A percentile compares a stretch with the other conserved stretches of the same genome.
Conservation (phyloP, 2,113 vertebrate species). For the Stigmatopora nigra region DNA sequence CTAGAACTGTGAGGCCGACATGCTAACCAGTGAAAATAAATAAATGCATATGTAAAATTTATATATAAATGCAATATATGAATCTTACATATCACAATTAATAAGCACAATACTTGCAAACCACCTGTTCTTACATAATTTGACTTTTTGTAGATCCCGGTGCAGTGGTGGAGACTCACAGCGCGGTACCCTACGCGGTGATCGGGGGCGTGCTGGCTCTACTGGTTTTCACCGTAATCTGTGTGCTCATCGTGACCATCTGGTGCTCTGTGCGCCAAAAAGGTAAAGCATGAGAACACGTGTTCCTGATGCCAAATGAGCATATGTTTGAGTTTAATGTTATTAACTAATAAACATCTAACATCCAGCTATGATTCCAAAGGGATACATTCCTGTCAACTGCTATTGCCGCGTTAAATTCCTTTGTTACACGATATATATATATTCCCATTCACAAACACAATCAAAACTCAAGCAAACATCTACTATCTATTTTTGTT, state of each 20-base stretch:
- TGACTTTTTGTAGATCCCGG: slow-evolving; percentile 73
- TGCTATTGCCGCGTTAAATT: neutral
- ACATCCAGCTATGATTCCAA: neutral
- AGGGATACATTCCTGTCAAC: neutral
- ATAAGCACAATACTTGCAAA: too few species aligned
- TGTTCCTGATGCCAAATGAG: neutral
- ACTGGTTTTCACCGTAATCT: slow-evolving; percentile 86
- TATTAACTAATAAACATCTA: neutral
- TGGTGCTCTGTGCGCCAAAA: slow-evolving; percentile 91
- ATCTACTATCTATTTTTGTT: neutral
- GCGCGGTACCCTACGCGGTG: slow-evolving; percentile 83
- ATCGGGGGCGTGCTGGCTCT: slow-evolving; percentile 85
- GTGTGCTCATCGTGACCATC: slow-evolving; percentile 85
- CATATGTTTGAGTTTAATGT: neutral
- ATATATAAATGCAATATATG: too few species aligned
- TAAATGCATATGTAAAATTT: too few species aligned
- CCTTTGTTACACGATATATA: neutral
- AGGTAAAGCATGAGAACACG: slow-evolving; percentile 64
- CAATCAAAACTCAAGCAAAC: neutral
- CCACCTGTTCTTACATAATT: neutral
- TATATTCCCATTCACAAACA: neutral
- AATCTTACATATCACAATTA: too few species aligned
- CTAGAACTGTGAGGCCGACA: too few species aligned
- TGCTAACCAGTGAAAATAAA: too few species aligned
- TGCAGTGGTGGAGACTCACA: slow-evolving; percentile 84